Percentiles rank a stretch among this genome's conserved stretches.
Evolutionary conservation across 1,140 invertebrate species (phyloP).

Genomic region (Meloidogyne hapla): DNA sequence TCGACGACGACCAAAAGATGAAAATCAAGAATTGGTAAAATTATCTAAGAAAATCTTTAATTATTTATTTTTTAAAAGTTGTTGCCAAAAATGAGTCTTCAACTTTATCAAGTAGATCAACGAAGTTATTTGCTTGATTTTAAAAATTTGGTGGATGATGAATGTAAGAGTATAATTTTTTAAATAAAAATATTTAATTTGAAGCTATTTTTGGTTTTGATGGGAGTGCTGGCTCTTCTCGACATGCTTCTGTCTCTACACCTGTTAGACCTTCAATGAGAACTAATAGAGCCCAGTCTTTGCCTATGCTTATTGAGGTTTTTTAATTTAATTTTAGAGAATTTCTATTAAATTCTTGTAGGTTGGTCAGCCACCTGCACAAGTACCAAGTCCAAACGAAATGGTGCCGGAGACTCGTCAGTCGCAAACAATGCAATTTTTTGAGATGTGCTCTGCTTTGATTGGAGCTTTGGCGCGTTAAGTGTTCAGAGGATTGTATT

Average conservation of each 20-base stretch:
- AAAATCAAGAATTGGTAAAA: constrained; percentile 45
- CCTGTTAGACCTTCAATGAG: constrained; percentile 56
- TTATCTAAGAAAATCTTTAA: not conserved
- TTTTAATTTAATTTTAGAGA: not conserved
- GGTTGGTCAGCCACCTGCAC: not conserved
- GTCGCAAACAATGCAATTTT: constrained; percentile 99
- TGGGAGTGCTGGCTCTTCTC: constrained; percentile 48
- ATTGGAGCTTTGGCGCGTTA: constrained; percentile 94
- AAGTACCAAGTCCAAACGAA: not conserved
- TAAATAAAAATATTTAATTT: not conserved
- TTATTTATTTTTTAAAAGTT: constrained; percentile 29
- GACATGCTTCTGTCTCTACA: constrained; percentile 63
- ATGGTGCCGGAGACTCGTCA: constrained; percentile 60
- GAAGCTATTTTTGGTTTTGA: constrained; percentile 28
- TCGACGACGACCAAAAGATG: constrained; percentile 73
- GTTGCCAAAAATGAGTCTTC: constrained; percentile 88
- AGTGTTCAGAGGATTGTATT: constrained; percentile 28
- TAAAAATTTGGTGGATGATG: constrained; percentile 73
- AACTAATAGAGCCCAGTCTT: constrained; percentile 54
- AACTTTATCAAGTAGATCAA: constrained; percentile 96
- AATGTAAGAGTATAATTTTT: constrained; percentile 42
- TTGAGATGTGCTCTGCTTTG: constrained; percentile 97
- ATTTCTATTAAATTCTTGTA: not conserved
- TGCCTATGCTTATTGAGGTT: constrained; percentile 64
- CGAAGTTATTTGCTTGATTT: constrained; percentile 96